phyloP scores from a whole-genome alignment of 2,113 vertebrate species.

The Symphodus melops region DNA sequence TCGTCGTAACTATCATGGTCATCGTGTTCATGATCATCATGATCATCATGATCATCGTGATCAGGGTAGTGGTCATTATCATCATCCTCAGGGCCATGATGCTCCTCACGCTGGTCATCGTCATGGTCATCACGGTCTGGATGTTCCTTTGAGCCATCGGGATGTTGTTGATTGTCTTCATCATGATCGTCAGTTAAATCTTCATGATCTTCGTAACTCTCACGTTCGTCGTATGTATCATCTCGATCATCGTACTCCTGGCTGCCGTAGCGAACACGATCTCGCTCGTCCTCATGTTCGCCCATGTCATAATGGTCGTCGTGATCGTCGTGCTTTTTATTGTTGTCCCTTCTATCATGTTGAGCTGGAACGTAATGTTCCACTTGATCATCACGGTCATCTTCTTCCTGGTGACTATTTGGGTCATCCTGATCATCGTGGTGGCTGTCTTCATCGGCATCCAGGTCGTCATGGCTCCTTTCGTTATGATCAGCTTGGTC shows the following conservation, averaged over 20 bases:
- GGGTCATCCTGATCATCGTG: conserved; percentile 24
- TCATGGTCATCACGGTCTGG: conserved; percentile 28
- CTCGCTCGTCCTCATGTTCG: conserved; percentile 65
- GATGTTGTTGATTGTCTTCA: conserved; percentile 15
- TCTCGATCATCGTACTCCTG: conserved; percentile 49
- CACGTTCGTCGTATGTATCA: conserved; percentile 46
- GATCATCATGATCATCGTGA: conserved; percentile 20
- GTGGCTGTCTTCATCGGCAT: conserved; percentile 34
- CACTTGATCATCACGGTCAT: conserved; percentile 32
- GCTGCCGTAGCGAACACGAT: conserved; percentile 25
- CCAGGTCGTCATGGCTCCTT: conserved; percentile 12
- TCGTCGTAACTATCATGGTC: conserved; percentile 18
- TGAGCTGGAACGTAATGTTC: conserved; percentile 30
- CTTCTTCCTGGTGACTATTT: conserved; percentile 23
- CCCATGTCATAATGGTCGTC: conserved; percentile 77
- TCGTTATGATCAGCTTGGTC: conserved; percentile 25
- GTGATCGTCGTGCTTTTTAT: conserved; percentile 24
- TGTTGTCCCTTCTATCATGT: conserved; percentile 15
- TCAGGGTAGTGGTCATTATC: neutral
- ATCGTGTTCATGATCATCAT: conserved; percentile 30
- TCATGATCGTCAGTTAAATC: conserved; percentile 16
- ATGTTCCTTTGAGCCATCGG: conserved; percentile 43
- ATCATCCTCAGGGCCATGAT: conserved; percentile 3
- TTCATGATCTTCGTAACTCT: conserved; percentile 53
- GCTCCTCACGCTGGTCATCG: neutral